Evolutionary conservation across 2,888 invertebrate species (phyloP).

Genomic region (Microctonus brassicae): DNA sequence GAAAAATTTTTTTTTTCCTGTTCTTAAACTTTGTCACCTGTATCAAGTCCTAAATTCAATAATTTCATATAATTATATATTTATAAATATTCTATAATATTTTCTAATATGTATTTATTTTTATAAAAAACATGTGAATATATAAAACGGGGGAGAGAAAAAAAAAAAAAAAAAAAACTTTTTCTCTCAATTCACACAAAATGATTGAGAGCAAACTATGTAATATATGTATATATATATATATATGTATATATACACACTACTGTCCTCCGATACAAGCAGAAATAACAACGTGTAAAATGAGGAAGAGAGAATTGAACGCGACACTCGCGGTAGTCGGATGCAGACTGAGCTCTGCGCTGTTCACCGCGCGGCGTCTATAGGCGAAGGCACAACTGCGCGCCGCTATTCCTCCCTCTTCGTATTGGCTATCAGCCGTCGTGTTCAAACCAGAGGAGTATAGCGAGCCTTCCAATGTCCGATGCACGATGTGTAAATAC

Average conservation of each 20-base stretch:
- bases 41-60: too few species aligned
- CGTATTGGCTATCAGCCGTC: slow-evolving; percentile 41
- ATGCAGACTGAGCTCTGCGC: slow-evolving; percentile 60
- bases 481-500: slow-evolving; percentile 2
- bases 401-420: slow-evolving; percentile 39
- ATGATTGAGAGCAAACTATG: neutral
- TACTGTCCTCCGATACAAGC: neutral
- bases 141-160: neutral
- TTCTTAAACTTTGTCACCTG: too few species aligned
- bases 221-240: neutral
- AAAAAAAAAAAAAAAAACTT: neutral
- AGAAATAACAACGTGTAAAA: neutral
- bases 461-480: slow-evolving; percentile 11
- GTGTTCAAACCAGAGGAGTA: slow-evolving; percentile 23
- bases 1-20: too few species aligned
- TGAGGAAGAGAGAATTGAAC: slow-evolving; percentile 45
- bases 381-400: slow-evolving; percentile 33
- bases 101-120: neutral
- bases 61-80: too few species aligned
- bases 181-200: neutral
- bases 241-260: neutral
- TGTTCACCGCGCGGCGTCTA: slow-evolving; percentile 49
- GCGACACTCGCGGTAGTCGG: slow-evolving; percentile 58
- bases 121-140: neutral
- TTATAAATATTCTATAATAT: neutral